Evolutionary conservation across 2,113 vertebrate species (phyloP).

Genomic region (Actinemys pallida): DNA sequence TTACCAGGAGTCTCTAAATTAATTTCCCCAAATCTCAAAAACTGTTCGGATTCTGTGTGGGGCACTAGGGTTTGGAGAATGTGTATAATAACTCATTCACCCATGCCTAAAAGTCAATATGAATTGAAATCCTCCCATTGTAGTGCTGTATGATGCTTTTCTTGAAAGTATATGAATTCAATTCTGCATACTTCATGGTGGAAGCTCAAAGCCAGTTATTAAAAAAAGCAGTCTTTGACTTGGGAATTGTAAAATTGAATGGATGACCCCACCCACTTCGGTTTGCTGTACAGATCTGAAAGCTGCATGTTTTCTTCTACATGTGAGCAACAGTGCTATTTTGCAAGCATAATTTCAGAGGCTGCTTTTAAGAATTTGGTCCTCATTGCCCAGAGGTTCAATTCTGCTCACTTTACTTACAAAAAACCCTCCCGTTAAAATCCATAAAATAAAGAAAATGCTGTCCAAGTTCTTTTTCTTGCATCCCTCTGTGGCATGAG

Average conservation of each 20-base stretch:
- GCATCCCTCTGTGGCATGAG: conserved; percentile 22
- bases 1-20: background rate
- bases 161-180: background rate
- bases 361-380: conserved; percentile 4
- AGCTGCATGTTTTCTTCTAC: background rate
- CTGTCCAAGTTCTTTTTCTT: conserved; percentile 43
- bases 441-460: conserved; percentile 34
- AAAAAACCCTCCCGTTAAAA: conserved; percentile 35
- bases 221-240: background rate
- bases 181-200: background rate
- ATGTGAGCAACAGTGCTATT: conserved; percentile 27
- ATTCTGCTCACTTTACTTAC: conserved; percentile 24
- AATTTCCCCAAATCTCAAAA: background rate
- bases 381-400: background rate
- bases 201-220: conserved; percentile 1
- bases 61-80: background rate
- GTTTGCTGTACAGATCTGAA: conserved; percentile 48
- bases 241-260: background rate
- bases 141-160: background rate
- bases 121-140: background rate
- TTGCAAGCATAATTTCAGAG: conserved; percentile 36
- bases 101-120: background rate
- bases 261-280: background rate
- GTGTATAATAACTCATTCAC: background rate
- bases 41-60: background rate